Base-by-base conservation (phyloP, 2,888 invertebrate genomes). In the Sesia apiformis region DNA sequence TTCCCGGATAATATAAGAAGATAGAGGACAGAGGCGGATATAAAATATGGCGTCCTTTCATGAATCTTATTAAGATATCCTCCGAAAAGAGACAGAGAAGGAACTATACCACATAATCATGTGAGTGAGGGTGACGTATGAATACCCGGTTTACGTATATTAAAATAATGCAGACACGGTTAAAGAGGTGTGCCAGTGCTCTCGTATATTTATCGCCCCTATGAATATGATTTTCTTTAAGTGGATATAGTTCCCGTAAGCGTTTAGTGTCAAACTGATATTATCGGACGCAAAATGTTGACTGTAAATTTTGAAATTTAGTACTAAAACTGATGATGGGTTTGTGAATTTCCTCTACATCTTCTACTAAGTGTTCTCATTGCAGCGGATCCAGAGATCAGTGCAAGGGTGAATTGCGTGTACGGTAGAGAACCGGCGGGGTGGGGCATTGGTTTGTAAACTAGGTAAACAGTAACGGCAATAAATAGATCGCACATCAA, bases 11-110 rank as follows among this genome's bases (percentile, higher is more conserved):
- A 90, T 90, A 90, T 90, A 88, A 89, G 84, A 78, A 90, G 90
- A 90, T 90, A 90, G 89, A 90, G 88, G 90, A 88, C 89, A 87
- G 85, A 91, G 86, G 90, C 90, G 91, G 91, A 92, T 92, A 93
- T 93, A 93, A 93, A 93, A 93, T 94, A 94, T 93, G 93, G 93
- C 92, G 92, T 91, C 92, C 93, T 93, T 93, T 93, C 93, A 93
- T 93, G 93, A 93, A 93, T 93, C 93, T 93, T 93, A 93, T 93
- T 93, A 93, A 93, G 93, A 93, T 93, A 93, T 93, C 92, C 92
- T 90, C 86, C 90, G 82, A 91, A 91, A 91, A 91, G 81, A 58
- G 87, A 88, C 63, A 62, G 78, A 65, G 87, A 85, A 58, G 64
- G 61, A 69, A 69, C 68, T 66, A 78, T 69, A 58, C 51, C 38